Conservation (phyloP, 2,113 vertebrate species). For the Aspidoscelis tigris region DNA sequence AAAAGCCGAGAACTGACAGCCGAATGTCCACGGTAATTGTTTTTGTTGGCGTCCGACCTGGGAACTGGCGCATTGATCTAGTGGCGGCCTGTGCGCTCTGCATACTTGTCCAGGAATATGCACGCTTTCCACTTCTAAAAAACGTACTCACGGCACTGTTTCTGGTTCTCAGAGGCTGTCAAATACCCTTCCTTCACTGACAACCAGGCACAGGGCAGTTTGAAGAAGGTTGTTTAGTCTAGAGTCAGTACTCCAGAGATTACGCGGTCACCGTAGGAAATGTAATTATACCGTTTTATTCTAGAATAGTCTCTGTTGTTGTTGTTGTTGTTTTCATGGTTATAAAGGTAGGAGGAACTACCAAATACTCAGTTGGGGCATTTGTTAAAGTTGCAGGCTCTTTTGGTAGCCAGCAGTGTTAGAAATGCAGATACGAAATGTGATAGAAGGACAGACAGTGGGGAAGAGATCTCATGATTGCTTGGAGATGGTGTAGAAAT, state of each 20-base stretch:
- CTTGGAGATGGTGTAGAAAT: background rate
- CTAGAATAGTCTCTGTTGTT: slow-evolving; percentile 73
- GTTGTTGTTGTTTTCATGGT: slow-evolving; percentile 58
- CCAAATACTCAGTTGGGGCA: slow-evolving; percentile 66
- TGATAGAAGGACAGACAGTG: slow-evolving; percentile 34
- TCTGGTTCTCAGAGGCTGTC: slow-evolving; percentile 84
- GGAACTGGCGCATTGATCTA: slow-evolving; percentile 86
- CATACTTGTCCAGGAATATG: slow-evolving; percentile 83
- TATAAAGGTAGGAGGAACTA: slow-evolving; percentile 40
- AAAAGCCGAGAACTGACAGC: slow-evolving; percentile 81
- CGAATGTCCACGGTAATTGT: slow-evolving; percentile 84
- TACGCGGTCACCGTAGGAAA: slow-evolving; percentile 84
- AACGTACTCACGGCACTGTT: slow-evolving; percentile 87
- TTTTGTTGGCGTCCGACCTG: slow-evolving; percentile 86
- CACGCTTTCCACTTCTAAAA: slow-evolving; percentile 71
- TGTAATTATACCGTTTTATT: slow-evolving; percentile 80
- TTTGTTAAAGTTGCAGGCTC: slow-evolving; percentile 63
- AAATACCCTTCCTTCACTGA: slow-evolving; percentile 89
- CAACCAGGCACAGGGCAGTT: slow-evolving; percentile 87
- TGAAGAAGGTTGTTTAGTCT: slow-evolving; percentile 95
- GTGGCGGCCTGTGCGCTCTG: slow-evolving; percentile 79
- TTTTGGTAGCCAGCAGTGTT: background rate
- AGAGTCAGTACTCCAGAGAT: slow-evolving; percentile 86
- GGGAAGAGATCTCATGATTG: background rate
- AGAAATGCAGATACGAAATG: slow-evolving; percentile 43